Evolutionary conservation across 2,113 vertebrate species (phyloP).

Genomic region (Clarias magur): DNA sequence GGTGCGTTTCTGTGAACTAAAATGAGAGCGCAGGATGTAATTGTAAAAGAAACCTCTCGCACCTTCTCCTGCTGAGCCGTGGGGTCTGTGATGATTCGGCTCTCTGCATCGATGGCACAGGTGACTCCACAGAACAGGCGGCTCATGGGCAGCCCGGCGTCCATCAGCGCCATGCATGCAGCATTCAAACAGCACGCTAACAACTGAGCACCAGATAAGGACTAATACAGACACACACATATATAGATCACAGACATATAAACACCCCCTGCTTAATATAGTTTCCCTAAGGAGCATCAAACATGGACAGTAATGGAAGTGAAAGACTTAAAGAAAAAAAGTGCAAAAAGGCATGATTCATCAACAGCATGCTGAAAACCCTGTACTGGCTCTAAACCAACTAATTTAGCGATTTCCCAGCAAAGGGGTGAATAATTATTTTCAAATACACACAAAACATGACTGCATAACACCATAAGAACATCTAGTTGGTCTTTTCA

Average conservation of each 20-base stretch:
- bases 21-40: background rate
- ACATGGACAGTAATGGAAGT: background rate
- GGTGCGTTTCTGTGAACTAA: background rate
- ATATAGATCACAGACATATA: no score
- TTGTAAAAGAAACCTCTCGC: background rate
- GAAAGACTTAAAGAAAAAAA: background rate
- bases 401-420: background rate
- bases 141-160: conserved; percentile 82
- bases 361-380: background rate
- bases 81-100: conserved; percentile 81
- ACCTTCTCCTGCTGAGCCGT: conserved; percentile 84
- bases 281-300: background rate
- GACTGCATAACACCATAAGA: background rate
- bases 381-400: background rate
- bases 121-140: conserved; percentile 88
- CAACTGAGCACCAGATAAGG: conserved; percentile 74
- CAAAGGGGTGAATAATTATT: background rate
- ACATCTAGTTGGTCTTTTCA: background rate
- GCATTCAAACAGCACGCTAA: conserved; percentile 85
- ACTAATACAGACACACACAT: conserved; percentile 5
- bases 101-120: conserved; percentile 78
- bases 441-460: no score
- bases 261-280: background rate
- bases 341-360: background rate
- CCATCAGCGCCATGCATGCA: conserved; percentile 86